Evolutionary conservation across 2,113 vertebrate species (phyloP).

Genomic region (Acrocephalus arundinaceus): DNA sequence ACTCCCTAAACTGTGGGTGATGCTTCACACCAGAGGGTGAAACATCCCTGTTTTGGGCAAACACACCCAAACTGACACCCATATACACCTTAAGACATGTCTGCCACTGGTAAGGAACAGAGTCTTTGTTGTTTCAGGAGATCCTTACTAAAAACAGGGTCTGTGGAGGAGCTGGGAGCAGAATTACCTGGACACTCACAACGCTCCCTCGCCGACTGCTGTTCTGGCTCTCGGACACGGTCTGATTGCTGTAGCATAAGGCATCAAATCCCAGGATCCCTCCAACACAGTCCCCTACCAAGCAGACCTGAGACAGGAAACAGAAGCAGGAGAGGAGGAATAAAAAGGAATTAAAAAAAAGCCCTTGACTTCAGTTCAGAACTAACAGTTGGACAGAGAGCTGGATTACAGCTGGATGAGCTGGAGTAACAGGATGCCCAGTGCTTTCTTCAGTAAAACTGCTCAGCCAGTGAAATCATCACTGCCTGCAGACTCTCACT

Average conservation of each 20-base stretch:
- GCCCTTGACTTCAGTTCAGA: background rate
- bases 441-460: background rate
- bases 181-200: constrained; percentile 87
- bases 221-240: constrained; percentile 89
- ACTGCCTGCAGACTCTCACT: background rate
- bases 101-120: background rate
- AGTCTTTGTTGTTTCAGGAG: background rate
- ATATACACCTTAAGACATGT: background rate
- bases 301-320: constrained; percentile 84
- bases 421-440: background rate
- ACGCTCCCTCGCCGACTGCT: constrained; percentile 90
- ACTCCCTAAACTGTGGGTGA: background rate
- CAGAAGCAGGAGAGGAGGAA: background rate
- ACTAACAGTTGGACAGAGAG: background rate
- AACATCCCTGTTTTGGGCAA: background rate
- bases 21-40: background rate
- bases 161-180: background rate
- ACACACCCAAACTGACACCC: background rate
- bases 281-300: constrained; percentile 97
- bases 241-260: constrained; percentile 89
- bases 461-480: background rate
- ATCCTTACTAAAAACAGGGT: background rate
- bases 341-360: background rate
- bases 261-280: constrained; percentile 95
- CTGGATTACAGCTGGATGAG: background rate